A percentile compares a stretch with the other conserved stretches of the same genome.
These are phyloP conservation scores for Cottoperca gobio DNA, from an alignment of 2,797 vertebrate species.

Conservation along the genomic window DNA sequence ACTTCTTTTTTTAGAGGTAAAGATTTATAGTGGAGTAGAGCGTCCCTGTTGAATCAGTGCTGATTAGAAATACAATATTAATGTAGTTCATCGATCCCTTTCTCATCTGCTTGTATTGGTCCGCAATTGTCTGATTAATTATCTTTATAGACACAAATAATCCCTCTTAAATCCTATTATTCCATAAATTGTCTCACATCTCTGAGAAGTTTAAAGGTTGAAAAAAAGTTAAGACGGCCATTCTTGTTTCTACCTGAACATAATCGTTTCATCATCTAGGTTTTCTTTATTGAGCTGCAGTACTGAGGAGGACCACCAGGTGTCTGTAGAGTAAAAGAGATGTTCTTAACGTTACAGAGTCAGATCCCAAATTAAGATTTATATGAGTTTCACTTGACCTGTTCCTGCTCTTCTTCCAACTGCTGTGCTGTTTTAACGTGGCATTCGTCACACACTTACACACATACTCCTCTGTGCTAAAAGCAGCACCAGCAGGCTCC, in stretches of 20 bases:
- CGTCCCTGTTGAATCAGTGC: background rate
- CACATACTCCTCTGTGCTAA: constrained; percentile 3
- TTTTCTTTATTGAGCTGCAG: constrained; percentile 38
- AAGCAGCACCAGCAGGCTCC: constrained; percentile 19
- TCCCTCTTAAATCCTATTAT: background rate
- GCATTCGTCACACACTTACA: constrained; percentile 8
- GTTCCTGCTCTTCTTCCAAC: constrained; percentile 1
- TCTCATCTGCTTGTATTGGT: constrained; percentile 20
- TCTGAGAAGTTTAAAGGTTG: background rate
- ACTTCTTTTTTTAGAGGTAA: constrained; percentile 6
- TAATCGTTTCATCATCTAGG: background rate
- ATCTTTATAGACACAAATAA: background rate
- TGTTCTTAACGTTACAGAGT: background rate
- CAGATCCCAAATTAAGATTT: background rate
- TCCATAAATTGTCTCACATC: background rate
- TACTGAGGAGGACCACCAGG: constrained; percentile 66
- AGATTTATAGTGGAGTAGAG: background rate
- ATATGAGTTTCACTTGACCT: background rate
- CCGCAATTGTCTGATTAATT: background rate
- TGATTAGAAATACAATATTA: constrained; percentile 31
- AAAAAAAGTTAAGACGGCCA: background rate
- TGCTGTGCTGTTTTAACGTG: background rate
- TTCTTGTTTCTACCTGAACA: background rate
- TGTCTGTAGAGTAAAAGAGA: constrained; percentile 72
- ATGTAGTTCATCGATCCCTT: constrained; percentile 24